phyloP scores from a whole-genome alignment of 2,888 invertebrate genomes.

The Sepioteuthis lessoniana region DNA sequence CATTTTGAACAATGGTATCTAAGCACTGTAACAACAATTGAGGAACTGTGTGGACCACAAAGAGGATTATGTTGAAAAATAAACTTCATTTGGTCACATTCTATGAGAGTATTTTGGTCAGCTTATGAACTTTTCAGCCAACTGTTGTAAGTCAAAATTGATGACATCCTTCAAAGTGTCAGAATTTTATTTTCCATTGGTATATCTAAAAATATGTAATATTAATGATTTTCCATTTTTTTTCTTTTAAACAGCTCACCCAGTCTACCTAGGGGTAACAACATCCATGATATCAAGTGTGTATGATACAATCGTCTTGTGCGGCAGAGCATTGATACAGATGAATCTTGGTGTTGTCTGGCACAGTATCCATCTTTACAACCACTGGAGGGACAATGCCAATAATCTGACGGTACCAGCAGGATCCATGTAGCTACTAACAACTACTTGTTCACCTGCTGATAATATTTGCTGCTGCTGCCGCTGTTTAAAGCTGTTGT shows the following conservation, averaged over 20 bases:
- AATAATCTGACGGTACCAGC: slow-evolving; percentile 12
- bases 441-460: slow-evolving; percentile 4
- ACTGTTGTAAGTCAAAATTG: no score
- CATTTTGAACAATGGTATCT: no score
- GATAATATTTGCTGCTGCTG: not conserved
- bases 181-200: no score
- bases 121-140: no score
- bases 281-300: slow-evolving; percentile 43
- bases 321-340: slow-evolving; percentile 45
- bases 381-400: slow-evolving; percentile 11
- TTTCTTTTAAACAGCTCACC: slow-evolving; percentile 41
- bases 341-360: slow-evolving; percentile 37
- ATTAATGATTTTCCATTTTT: no score
- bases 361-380: slow-evolving; percentile 26
- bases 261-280: slow-evolving; percentile 38
- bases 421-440: not conserved
- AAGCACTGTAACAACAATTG: no score
- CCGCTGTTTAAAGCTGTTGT: not conserved
- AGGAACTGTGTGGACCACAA: no score
- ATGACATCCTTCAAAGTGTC: no score
- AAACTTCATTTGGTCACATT: no score
- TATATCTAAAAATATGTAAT: not conserved
- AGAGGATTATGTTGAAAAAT: no score
- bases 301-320: slow-evolving; percentile 35
- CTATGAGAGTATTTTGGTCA: no score